These are phyloP conservation scores for Agrotis exclamationis DNA, from an alignment of 2,888 invertebrate genomes.

Conservation along the genomic window DNA sequence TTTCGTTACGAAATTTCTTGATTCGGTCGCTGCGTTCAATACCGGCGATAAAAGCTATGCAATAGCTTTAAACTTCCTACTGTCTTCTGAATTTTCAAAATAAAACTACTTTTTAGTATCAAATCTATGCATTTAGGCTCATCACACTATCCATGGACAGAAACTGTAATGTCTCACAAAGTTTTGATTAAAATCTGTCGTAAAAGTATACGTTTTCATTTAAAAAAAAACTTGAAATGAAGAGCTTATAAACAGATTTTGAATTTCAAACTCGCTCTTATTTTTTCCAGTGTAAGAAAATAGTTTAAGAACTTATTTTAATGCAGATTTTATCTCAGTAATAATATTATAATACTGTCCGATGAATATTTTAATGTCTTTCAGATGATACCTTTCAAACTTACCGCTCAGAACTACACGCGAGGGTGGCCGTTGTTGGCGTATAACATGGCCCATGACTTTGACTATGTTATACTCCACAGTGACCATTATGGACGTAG, in stretches of 20 bases:
- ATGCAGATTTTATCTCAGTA: not conserved
- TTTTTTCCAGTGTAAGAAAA: not conserved
- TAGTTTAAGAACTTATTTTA: not conserved
- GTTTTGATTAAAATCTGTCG: not conserved
- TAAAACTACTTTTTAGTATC: not conserved
- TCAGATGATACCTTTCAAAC: too few species aligned
- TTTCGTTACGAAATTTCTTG: too few species aligned
- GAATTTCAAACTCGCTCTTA: not conserved
- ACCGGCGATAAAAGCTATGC: too few species aligned
- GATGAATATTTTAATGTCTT: too few species aligned
- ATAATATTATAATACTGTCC: not conserved
- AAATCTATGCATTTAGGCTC: not conserved
- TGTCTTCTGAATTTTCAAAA: not conserved
- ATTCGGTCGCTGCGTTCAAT: too few species aligned
- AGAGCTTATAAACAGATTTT: constrained; percentile 3
- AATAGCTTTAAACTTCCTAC: too few species aligned
- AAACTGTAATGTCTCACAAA: not conserved
- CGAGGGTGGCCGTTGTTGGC: too few species aligned
- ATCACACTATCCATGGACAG: not conserved
- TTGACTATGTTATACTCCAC: too few species aligned
- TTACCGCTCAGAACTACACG: too few species aligned
- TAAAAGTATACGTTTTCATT: not conserved
- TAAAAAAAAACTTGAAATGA: not conserved
- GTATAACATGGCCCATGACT: too few species aligned
- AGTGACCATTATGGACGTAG: too few species aligned